Evolutionary conservation across 2,797 vertebrate genomes (phyloP).

Genomic region (Zenarchopterus dispar): DNA sequence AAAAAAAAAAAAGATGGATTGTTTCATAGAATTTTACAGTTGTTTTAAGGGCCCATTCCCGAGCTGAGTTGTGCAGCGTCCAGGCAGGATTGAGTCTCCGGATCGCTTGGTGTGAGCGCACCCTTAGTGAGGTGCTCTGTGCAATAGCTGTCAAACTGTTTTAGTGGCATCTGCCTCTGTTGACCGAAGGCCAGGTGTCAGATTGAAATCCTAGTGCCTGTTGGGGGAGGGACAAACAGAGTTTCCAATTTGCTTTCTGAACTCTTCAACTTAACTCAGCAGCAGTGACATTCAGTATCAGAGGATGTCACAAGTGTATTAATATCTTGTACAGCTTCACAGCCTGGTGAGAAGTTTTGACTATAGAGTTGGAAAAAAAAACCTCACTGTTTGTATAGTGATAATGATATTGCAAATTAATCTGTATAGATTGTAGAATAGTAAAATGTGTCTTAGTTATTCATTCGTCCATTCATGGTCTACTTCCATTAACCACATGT

Average conservation of each 20-base stretch:
- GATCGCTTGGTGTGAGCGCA: too few relatives aligned
- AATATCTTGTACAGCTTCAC: conserved; percentile 44
- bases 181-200: conserved; percentile 70
- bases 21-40: too few relatives aligned
- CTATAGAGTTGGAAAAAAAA: conserved; percentile 25
- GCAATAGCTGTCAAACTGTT: conserved; percentile 69
- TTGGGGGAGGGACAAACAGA: conserved; percentile 38
- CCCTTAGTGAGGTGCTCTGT: conserved; percentile 33
- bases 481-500: neutral
- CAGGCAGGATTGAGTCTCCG: too few relatives aligned
- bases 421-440: neutral
- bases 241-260: conserved; percentile 44
- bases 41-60: too few relatives aligned
- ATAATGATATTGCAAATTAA: neutral
- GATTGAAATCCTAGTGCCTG: conserved; percentile 60
- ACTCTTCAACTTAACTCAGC: conserved; percentile 29
- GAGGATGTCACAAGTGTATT: conserved; percentile 50
- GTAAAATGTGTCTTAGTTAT: neutral
- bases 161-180: conserved; percentile 57
- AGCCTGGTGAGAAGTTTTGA: conserved; percentile 26
- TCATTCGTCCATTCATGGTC: neutral
- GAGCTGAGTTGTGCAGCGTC: too few relatives aligned
- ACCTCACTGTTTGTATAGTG: conserved; percentile 19
- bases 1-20: too few relatives aligned
- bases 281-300: conserved; percentile 54